Conservation (phyloP, 1,140 invertebrate genomes). For the Apis florea region DNA sequence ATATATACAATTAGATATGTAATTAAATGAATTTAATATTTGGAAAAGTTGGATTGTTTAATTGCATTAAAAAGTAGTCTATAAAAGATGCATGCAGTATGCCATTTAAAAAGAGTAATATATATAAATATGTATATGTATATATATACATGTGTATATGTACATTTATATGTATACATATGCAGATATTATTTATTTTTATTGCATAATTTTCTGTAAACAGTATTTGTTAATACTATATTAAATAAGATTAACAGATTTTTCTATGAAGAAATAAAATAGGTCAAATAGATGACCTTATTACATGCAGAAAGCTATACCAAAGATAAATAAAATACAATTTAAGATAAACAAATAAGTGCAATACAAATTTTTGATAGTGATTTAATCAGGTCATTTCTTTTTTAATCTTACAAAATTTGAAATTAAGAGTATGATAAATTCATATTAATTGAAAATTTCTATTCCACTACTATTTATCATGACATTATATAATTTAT, state of each 20-base stretch:
- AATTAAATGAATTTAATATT: conserved; percentile 20
- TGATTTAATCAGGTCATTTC: not conserved
- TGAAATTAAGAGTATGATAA: not conserved
- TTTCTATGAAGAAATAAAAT: not conserved
- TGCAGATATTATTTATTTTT: conserved; percentile 52
- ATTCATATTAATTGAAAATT: not conserved
- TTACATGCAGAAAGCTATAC: conserved; percentile 1
- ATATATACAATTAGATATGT: conserved; percentile 37
- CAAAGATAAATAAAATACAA: conserved; percentile 31
- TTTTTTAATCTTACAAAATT: not conserved
- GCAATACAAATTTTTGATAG: not conserved
- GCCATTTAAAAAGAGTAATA: conserved; percentile 58
- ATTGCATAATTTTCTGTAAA: conserved; percentile 27
- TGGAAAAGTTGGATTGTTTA: conserved; percentile 52
- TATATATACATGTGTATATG: not conserved
- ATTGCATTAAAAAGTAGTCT: conserved; percentile 42
- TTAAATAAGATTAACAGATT: conserved; percentile 25
- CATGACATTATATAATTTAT: not conserved
- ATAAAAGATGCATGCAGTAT: conserved; percentile 54
- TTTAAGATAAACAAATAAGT: not conserved
- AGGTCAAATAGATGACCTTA: not conserved
- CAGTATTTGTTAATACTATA: conserved; percentile 23
- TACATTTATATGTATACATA: conserved; percentile 34
- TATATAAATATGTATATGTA: conserved; percentile 50
- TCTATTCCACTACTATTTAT: not conserved